Evolutionary conservation across 2,113 vertebrate genomes (phyloP), one percentile per base, ranked within the genome.

Genomic region (Manacus vitellinus): DNA sequence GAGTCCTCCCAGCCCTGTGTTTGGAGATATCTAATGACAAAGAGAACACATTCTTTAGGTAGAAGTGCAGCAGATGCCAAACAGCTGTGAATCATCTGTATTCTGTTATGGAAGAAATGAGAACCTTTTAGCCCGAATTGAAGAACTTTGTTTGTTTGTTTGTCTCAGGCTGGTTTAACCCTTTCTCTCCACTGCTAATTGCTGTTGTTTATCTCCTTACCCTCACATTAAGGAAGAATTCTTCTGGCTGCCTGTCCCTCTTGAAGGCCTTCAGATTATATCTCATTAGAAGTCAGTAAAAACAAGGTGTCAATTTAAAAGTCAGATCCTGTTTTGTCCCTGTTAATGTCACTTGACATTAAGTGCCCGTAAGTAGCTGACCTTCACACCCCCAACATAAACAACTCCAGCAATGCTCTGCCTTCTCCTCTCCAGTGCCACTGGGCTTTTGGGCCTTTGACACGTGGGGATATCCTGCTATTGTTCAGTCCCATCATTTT

Each of bases 1-100:
- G 33, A 44, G 28, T 14, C 1, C 70, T 68, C 41, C 84, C n/a
- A 58, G 25, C 43, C 39, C 4, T 43, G 76, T 80, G 75, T 27
- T 62, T 43, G 72, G 79, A 85, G 55, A 7, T 55, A 24, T 54
- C 67, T 46, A 1, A 37, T 67, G 78, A 62, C 78, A 77, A 49
- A 79, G 61, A 58, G 67, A 86, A 44, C 27, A 18, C 33, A 27
- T 41, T 63, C 73, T 75, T 46, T 85, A 93, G 92, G 92, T 93
- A 27, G 43, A n/a, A 83, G 52, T 54, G 65, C 65, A 84, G 30
- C 88, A 92, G 92, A 94, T 94, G 92, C 94, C 95, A 92, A 92
- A 96, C 95, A 96, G 88, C 95, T 95, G 94, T n/a, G 95, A 66
- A 91, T 96, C 92, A 81, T 93, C 90, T 93, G 85, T 39, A 20